Conservation (phyloP, 1,140 invertebrate species). For the Ericerus pela region DNA sequence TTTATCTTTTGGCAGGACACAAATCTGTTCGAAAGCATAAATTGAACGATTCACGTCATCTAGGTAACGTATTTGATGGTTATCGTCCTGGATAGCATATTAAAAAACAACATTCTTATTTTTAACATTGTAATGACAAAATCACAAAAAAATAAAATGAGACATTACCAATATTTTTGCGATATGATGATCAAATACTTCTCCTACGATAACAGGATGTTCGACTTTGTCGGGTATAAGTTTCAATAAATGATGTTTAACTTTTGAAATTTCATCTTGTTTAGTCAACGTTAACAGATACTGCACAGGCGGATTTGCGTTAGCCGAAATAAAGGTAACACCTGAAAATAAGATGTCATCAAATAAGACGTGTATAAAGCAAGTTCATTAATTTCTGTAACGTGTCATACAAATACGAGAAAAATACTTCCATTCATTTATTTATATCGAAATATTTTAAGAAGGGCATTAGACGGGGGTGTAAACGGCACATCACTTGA, state of each 20-base stretch:
- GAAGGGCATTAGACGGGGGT: no score
- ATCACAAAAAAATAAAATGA: conserved; percentile 15
- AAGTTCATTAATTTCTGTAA: conserved; percentile 9
- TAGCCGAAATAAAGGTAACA: conserved; percentile 42
- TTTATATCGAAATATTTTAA: no score
- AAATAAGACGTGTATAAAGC: conserved; percentile 5
- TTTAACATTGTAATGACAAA: neutral
- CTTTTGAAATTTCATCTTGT: conserved; percentile 40
- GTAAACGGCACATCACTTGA: no score
- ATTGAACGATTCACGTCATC: conserved; percentile 39
- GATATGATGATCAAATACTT: conserved; percentile 49
- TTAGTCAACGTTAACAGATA: conserved; percentile 46
- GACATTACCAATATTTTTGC: conserved; percentile 41
- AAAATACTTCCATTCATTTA: no score
- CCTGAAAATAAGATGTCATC: conserved; percentile 29
- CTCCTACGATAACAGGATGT: conserved; percentile 35
- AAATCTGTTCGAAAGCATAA: conserved; percentile 37
- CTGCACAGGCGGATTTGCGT: conserved; percentile 32
- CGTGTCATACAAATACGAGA: no score
- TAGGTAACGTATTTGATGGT: conserved; percentile 37
- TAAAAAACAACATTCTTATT: neutral
- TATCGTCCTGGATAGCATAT: conserved; percentile 37
- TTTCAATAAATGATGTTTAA: conserved; percentile 40
- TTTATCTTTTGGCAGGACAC: neutral
- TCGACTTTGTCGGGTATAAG: conserved; percentile 27